phyloP scores from a whole-genome alignment of 2,888 invertebrate genomes.

The Drosophila macrospina region DNA sequence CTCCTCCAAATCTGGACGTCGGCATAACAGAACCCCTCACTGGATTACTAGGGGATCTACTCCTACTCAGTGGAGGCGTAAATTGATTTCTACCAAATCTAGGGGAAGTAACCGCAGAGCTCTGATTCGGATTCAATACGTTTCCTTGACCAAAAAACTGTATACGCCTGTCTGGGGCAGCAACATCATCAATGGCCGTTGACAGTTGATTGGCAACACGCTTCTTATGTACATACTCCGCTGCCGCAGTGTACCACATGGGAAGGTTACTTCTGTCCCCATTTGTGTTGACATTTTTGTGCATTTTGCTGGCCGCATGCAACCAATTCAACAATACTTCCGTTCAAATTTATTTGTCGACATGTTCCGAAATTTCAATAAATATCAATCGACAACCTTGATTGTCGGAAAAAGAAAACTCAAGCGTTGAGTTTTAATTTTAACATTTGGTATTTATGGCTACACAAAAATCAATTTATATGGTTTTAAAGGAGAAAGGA shows the following conservation, averaged over 20 bases:
- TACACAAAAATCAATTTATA: neutral
- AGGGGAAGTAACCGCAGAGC: neutral
- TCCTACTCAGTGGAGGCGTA: neutral
- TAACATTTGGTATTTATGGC: neutral
- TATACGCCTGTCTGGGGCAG: neutral
- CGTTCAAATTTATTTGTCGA: slow-evolving; percentile 51
- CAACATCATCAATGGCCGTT: neutral
- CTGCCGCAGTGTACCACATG: slow-evolving; percentile 30
- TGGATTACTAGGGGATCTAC: neutral
- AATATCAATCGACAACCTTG: slow-evolving; percentile 10
- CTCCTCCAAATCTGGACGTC: neutral
- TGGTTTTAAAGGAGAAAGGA: neutral
- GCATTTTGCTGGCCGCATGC: slow-evolving; percentile 34
- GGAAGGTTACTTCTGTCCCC: slow-evolving; percentile 29
- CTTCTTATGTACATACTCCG: slow-evolving; percentile 11
- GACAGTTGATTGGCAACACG: neutral
- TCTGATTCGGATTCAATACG: neutral
- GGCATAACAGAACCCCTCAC: neutral
- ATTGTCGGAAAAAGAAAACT: slow-evolving; percentile 3
- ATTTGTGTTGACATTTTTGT: slow-evolving; percentile 31
- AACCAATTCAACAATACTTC: slow-evolving; percentile 67
- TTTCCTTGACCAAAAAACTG: slow-evolving; percentile 5
- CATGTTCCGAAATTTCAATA: slow-evolving; percentile 54
- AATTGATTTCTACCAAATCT: neutral
- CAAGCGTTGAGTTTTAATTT: neutral